Evolutionary conservation across 2,888 invertebrate species (phyloP).

Genomic region (Callimorpha dominula): DNA sequence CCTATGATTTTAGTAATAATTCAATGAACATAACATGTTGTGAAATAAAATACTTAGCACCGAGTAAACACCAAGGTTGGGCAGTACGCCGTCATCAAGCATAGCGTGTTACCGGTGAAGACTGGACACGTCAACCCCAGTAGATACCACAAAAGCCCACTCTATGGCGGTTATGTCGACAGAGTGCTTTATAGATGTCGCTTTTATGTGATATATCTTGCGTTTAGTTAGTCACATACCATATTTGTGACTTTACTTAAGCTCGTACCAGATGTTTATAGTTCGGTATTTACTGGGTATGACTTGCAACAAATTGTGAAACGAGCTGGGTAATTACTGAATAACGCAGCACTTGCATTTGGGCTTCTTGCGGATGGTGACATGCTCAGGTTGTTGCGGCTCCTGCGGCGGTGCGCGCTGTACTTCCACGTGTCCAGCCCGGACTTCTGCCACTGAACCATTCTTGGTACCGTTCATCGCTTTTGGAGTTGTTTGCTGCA

Average conservation of each 20-base stretch:
- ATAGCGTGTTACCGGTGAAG: slow-evolving; percentile 68
- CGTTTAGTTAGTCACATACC: neutral
- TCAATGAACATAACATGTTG: slow-evolving; percentile 54
- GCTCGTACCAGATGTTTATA: neutral
- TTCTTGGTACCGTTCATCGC: slow-evolving; percentile 84
- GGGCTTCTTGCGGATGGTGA: slow-evolving; percentile 97
- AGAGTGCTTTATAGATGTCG: neutral
- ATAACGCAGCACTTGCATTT: slow-evolving; percentile 98
- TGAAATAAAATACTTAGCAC: slow-evolving; percentile 74
- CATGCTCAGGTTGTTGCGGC: slow-evolving; percentile 95
- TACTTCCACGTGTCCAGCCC: slow-evolving; percentile 89
- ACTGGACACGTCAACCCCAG: slow-evolving; percentile 5
- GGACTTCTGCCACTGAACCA: slow-evolving; percentile 70
- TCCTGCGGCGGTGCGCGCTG: slow-evolving; percentile 92
- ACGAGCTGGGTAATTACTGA: slow-evolving; percentile 88
- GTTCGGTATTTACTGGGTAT: slow-evolving; percentile 2
- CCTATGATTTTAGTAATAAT: slow-evolving; percentile 56
- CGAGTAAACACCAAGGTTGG: slow-evolving; percentile 71
- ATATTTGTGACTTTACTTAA: neutral
- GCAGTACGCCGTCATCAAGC: slow-evolving; percentile 43
- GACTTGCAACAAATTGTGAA: slow-evolving; percentile 39
- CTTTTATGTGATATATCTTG: neutral
- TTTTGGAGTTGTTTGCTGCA: slow-evolving; percentile 74
- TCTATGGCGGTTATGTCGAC: neutral
- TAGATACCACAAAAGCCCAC: neutral